Conservation (phyloP, 2,113 vertebrate genomes). For the Machaerirhynchus nigripectus region DNA sequence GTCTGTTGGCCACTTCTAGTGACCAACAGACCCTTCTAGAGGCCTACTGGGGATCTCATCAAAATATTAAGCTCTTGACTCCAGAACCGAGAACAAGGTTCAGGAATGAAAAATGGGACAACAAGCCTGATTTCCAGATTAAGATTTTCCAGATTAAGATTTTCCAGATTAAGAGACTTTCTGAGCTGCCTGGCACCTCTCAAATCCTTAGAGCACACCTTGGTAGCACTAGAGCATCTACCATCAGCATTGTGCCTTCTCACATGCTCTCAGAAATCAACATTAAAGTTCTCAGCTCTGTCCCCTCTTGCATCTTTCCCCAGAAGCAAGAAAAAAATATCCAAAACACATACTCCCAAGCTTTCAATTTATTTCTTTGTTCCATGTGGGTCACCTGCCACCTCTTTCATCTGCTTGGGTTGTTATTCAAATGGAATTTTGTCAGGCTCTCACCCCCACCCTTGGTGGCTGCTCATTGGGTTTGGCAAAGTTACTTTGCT, state of each 20-base stretch:
- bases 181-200: background rate
- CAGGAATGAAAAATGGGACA: background rate
- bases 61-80: background rate
- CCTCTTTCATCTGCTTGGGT: background rate
- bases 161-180: background rate
- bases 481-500: background rate
- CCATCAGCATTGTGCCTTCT: background rate
- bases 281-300: background rate
- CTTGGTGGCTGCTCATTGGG: background rate
- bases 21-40: no score
- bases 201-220: background rate
- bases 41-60: background rate
- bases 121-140: background rate
- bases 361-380: background rate
- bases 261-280: background rate
- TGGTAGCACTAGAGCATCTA: background rate
- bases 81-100: background rate
- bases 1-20: background rate
- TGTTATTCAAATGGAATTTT: background rate
- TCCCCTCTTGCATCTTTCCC: background rate
- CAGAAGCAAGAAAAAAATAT: background rate
- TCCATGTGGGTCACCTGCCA: background rate
- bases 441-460: background rate
- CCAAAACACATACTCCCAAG: background rate
- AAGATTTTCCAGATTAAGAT: background rate